Base-by-base conservation (phyloP, 2,888 invertebrate species). In the Pterostichus madidus region DNA sequence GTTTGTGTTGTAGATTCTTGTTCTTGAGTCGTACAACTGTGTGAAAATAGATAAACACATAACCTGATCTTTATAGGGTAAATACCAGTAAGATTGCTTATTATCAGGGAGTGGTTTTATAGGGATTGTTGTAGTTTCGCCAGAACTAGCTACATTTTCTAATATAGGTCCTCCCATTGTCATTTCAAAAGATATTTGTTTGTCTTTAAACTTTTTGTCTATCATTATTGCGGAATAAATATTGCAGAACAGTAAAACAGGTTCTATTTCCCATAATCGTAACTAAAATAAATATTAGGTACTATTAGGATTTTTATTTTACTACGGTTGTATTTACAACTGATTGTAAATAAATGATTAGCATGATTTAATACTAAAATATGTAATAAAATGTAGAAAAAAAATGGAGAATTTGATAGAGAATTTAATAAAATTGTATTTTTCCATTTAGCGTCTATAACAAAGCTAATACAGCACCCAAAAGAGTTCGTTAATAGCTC, bases 141-240 rank as follows among this genome's bases (percentile, higher is more conserved):
- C 76, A 53, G 68, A 75, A 32, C 11, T 59, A 5, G 59, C 59
- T 5, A 17, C 88, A 15, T 87, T 87, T 13, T 85, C 87, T 83
- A 91, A 91, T 5, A 91, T 91, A 10, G 91, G 91, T 84, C 94
- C 93, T 0, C 94, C 95, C 68, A 95, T 90, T 84, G 94, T 94
- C 46, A 95, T 89, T 85, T 95, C 94, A 84, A 95, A 92, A 76
- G 92, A 93, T 61, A 95, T 91, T 31, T 91, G 90, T 83, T 91
- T 92, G 31, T 92, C 91, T 7, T 89, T 88, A 56, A 92, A 89
- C 78, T 91, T 91, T 84, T 90, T 91, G 87, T 94, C 93, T 79
- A 96, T 91, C 93, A 94, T 93, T 0, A 93, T 93, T 0, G 93
- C 92, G 87, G 95, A 94, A 82, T 94, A 91, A 46, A 96, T 89